Conservation (phyloP, 2,888 invertebrate species). For the Callosobruchus maculatus region DNA sequence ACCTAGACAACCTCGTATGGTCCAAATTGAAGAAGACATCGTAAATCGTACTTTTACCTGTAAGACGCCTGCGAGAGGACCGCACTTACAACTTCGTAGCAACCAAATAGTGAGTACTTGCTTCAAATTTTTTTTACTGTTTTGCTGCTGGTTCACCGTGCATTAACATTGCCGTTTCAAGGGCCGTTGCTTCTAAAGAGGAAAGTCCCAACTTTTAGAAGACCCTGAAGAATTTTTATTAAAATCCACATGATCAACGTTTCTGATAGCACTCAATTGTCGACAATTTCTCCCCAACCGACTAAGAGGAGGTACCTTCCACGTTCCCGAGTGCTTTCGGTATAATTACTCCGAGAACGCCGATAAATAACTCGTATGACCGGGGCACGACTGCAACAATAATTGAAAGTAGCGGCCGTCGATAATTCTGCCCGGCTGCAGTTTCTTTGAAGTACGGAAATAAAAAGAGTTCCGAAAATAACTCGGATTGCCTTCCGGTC, state of each 20-base stretch:
- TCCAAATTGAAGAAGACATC: too few relatives aligned
- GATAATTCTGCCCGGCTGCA: background rate
- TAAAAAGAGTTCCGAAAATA: constrained; percentile 5
- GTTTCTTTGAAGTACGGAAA: constrained; percentile 6
- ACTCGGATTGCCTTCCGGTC: constrained; percentile 7
- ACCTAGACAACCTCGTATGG: too few relatives aligned
- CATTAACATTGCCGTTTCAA: too few relatives aligned
- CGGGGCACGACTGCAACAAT: background rate
- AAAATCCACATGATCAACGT: background rate
- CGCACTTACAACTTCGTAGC: too few relatives aligned
- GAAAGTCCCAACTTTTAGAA: too few relatives aligned
- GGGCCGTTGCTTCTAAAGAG: too few relatives aligned
- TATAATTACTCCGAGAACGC: background rate
- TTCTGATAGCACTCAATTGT: background rate
- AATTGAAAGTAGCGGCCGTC: background rate
- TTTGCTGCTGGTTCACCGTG: too few relatives aligned
- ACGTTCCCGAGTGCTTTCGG: background rate
- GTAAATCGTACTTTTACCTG: too few relatives aligned
- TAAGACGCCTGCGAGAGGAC: too few relatives aligned
- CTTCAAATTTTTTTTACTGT: too few relatives aligned
- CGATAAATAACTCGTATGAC: background rate
- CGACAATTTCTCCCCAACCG: background rate
- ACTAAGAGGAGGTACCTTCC: background rate
- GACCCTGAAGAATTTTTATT: background rate
- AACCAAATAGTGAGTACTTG: too few relatives aligned